These are phyloP conservation scores for Chesias legatella DNA, from an alignment of 2,888 invertebrate genomes.

Conservation along the genomic window DNA sequence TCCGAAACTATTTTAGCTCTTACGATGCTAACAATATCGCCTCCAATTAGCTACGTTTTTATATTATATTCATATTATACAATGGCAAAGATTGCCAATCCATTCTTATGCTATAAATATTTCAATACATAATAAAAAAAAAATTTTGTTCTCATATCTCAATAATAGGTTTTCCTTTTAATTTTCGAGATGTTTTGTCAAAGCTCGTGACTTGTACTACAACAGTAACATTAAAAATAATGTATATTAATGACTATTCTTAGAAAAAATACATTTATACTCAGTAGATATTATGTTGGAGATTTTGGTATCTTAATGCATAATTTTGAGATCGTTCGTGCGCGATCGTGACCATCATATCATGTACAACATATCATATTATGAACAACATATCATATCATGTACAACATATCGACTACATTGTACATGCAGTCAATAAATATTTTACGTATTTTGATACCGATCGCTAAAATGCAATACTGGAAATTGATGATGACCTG, in stretches of 20 bases:
- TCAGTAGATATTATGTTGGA: too few relatives aligned
- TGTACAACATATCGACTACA: too few relatives aligned
- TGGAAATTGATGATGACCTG: too few relatives aligned
- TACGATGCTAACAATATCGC: conserved; percentile 1
- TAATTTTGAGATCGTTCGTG: too few relatives aligned
- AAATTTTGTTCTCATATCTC: neutral
- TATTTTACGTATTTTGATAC: conserved; percentile 13
- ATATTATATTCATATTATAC: too few relatives aligned
- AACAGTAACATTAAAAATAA: conserved; percentile 21
- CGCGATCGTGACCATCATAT: too few relatives aligned
- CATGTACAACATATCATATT: too few relatives aligned
- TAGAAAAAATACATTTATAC: conserved; percentile 1
- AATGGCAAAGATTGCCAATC: too few relatives aligned
- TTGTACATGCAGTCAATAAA: too few relatives aligned
- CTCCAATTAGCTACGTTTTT: neutral
- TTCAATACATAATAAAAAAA: neutral
- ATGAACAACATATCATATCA: too few relatives aligned
- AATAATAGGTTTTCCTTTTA: conserved; percentile 1
- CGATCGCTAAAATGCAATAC: neutral
- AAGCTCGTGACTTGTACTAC: conserved; percentile 66
- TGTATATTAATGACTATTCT: conserved; percentile 11
- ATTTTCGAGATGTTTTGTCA: conserved; percentile 28
- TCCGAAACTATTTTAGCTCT: conserved; percentile 48
- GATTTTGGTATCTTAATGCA: too few relatives aligned
- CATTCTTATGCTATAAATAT: too few relatives aligned